These are phyloP conservation scores for Tachina grossa DNA, from an alignment of 2,888 invertebrate genomes.

Conservation along the genomic window DNA sequence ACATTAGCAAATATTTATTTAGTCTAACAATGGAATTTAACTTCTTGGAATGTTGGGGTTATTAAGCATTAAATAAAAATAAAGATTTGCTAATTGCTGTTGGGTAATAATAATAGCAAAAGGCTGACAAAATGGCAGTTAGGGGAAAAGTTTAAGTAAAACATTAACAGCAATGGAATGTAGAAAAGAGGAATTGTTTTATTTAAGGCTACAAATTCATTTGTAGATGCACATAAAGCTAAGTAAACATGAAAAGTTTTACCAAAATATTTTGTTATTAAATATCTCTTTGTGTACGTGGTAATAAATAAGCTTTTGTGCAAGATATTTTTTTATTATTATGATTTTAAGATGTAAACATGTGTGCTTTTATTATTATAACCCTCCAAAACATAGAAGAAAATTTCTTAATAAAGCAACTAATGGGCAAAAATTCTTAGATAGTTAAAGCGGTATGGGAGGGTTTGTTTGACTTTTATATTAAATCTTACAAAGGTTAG, in stretches of 20 bases:
- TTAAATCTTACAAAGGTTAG: too few relatives aligned
- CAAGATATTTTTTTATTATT: too few relatives aligned
- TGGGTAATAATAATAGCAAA: not conserved
- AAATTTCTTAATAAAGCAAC: too few relatives aligned
- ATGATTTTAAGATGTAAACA: too few relatives aligned
- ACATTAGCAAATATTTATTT: conserved; percentile 41
- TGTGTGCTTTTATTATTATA: too few relatives aligned
- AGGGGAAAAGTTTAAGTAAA: not conserved
- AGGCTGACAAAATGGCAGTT: conserved; percentile 1
- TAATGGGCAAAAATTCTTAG: too few relatives aligned
- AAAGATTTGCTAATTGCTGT: conserved; percentile 34
- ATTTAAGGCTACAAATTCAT: not conserved
- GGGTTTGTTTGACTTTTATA: too few relatives aligned
- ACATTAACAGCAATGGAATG: conserved; percentile 8
- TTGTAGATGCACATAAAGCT: not conserved
- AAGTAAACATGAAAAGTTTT: not conserved
- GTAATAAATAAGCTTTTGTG: too few relatives aligned
- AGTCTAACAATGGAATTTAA: conserved; percentile 22
- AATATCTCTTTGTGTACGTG: too few relatives aligned
- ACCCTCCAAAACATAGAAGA: rapidly evolving
- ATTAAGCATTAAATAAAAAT: conserved; percentile 9
- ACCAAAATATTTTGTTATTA: too few relatives aligned
- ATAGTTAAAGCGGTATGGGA: too few relatives aligned
- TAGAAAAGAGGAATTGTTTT: not conserved
- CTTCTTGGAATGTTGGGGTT: not conserved